Conservation (phyloP, 2,888 invertebrate species). For the Plagiodera versicolora region DNA sequence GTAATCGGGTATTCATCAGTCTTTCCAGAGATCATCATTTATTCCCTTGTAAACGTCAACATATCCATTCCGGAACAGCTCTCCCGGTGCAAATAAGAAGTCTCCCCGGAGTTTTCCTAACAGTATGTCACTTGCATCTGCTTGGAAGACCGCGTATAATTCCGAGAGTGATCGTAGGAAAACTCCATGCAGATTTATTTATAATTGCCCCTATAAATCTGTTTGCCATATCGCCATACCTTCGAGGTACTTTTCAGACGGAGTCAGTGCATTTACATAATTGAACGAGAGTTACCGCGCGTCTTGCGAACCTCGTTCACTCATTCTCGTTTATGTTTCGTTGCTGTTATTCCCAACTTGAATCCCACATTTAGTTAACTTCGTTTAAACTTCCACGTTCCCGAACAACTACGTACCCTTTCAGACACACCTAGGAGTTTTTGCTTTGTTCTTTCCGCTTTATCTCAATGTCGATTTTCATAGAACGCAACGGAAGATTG, state of each 20-base stretch:
- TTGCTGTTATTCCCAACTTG: conserved; percentile 48
- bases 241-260: conserved; percentile 16
- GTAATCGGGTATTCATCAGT: no score
- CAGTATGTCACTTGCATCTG: conserved; percentile 2
- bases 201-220: conserved; percentile 39
- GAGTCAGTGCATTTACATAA: conserved; percentile 13
- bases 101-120: background rate
- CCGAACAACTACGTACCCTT: conserved; percentile 45
- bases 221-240: conserved; percentile 37
- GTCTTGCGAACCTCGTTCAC: conserved; percentile 8
- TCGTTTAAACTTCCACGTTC: conserved; percentile 45
- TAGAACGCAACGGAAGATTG: no score
- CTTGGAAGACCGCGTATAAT: conserved; percentile 6
- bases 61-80: background rate
- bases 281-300: conserved; percentile 8
- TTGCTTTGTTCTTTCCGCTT: background rate
- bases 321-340: conserved; percentile 12
- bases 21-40: background rate
- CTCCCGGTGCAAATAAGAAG: background rate
- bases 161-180: conserved; percentile 11
- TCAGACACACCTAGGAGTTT: conserved; percentile 32
- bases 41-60: background rate
- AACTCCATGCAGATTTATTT: conserved; percentile 35
- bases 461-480: background rate
- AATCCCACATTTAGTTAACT: conserved; percentile 48